A percentile compares a stretch with the other conserved stretches of the same genome.
Conservation (phyloP, 2,113 vertebrate species). For the Hippocampus zosterae region DNA sequence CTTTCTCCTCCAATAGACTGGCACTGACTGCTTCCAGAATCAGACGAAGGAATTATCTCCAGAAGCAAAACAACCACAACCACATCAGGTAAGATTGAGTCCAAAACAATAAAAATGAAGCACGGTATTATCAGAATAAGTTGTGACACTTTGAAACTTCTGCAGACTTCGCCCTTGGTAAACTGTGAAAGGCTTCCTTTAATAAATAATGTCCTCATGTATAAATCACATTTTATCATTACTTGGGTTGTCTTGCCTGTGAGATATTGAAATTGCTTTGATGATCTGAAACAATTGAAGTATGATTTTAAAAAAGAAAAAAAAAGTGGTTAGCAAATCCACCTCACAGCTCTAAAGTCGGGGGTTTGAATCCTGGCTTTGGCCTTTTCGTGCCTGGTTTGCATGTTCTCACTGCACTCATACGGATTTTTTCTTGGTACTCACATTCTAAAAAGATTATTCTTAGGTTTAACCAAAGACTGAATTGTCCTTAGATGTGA, state of each 20-base stretch:
- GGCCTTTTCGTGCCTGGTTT: background rate
- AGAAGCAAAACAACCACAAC: constrained; percentile 60
- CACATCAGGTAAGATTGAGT: constrained; percentile 57
- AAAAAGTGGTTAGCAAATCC: too few species aligned
- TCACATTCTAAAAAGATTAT: background rate
- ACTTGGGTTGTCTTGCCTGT: background rate
- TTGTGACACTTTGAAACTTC: background rate
- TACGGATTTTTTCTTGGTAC: background rate
- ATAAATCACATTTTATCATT: background rate
- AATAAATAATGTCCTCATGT: background rate
- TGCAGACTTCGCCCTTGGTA: background rate
- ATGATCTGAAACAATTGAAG: background rate
- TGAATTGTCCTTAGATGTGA: background rate
- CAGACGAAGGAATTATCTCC: constrained; percentile 60
- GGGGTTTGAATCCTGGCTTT: too few species aligned
- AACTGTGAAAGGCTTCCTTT: background rate
- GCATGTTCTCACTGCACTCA: background rate
- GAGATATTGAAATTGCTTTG: background rate
- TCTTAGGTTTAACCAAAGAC: too few species aligned
- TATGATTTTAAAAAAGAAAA: too few species aligned
- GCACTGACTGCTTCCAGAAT: constrained; percentile 66
- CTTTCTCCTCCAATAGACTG: constrained; percentile 46
- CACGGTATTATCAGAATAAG: background rate
- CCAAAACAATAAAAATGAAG: background rate
- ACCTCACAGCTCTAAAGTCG: too few species aligned